Evolutionary conservation across 2,888 invertebrate species (phyloP), one percentile per base, ranked within the genome.

Genomic region (Athalia circularis): DNA sequence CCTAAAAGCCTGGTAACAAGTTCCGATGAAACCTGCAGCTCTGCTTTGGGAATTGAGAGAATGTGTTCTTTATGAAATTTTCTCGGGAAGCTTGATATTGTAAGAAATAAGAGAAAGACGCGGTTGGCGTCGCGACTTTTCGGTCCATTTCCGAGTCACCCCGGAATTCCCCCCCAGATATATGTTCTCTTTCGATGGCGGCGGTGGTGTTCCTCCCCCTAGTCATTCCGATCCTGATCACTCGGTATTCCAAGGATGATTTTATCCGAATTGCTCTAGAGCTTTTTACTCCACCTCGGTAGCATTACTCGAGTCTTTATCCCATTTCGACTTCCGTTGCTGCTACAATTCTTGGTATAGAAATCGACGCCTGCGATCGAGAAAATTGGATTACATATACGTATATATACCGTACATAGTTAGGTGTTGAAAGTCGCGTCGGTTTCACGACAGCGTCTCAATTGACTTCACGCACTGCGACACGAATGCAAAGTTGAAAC

Each of bases 211-310:
- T 72, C 13, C 47, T 7, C 45, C 29, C 50, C 45, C n/a, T 59
- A 13, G 72, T n/a, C 57, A 13, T 57, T 47, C 43, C 3, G 52
- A 6, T 52, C 15, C 45, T 45, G 47, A 72, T 72, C 59, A 45
- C 59, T 59, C 59, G 45, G 47, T 57, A 45, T 72, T 72, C 47
- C 15, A 45, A 13, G 45, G 47, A 59, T 47, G 72, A 72, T 59
- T 72, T 59, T 59, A 59, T 48, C 72, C 29, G 45, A 72, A 72
- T 59, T 47, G 52, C 52, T 15, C 52, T 3, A n/a, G 29, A 67
- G 47, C 72, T 72, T 72, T 59, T 72, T 47, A 72, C 72, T 72
- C 72, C 8, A 59, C 45, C 59, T 47, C 29, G 57, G 57, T 59
- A 59, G 43, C 59, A 57, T 72, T 72, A 59, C 59, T 72, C 47